Evolutionary conservation across 2,113 vertebrate species (phyloP).

Genomic region (Microtus richardsoni): DNA sequence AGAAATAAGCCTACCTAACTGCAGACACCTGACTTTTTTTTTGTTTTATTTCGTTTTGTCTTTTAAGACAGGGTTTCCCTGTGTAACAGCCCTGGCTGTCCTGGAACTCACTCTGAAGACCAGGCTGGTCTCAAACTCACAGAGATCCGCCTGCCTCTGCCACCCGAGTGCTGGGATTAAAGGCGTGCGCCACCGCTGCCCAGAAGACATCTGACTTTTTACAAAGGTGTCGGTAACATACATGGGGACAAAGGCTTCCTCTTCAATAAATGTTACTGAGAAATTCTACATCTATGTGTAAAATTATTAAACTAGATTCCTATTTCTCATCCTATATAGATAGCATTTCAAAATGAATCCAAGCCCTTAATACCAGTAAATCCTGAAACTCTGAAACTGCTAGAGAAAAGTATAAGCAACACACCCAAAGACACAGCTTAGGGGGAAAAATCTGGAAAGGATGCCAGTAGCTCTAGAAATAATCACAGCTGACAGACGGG

Average conservation of each 20-base stretch:
- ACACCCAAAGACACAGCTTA: background rate
- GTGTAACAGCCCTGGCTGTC: background rate
- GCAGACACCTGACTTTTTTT: background rate
- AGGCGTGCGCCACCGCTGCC: background rate
- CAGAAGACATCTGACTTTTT: background rate
- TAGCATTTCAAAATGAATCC: background rate
- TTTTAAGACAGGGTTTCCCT: background rate
- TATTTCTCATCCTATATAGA: background rate
- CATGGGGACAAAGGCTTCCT: background rate
- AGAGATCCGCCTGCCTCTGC: background rate
- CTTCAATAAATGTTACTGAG: background rate
- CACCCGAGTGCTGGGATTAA: background rate
- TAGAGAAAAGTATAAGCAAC: background rate
- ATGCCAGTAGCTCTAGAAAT: background rate
- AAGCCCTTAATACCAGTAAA: background rate
- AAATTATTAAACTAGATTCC: background rate
- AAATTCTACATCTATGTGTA: background rate
- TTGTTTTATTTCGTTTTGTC: background rate
- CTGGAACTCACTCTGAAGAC: background rate
- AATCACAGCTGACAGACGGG: background rate
- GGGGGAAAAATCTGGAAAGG: background rate
- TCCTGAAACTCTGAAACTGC: background rate
- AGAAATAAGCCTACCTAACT: background rate
- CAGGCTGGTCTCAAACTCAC: background rate
- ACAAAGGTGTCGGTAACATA: too few relatives aligned